Percentiles rank a stretch among this genome's conserved stretches.
Evolutionary conservation across 2,888 invertebrate genomes (phyloP).

Genomic region (Papilio demoleus): DNA sequence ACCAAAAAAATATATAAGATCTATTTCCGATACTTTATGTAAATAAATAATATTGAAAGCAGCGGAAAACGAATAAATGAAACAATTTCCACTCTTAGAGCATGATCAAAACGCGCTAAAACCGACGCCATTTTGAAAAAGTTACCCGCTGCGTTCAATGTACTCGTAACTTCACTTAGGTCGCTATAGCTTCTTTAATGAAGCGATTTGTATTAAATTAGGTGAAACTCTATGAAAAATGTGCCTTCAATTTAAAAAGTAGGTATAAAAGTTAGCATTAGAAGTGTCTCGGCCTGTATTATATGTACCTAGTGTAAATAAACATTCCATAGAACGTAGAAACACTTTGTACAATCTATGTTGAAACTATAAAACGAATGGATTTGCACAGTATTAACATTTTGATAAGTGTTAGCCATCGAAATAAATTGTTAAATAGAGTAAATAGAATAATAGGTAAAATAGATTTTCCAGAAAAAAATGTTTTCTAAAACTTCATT

Average conservation of each 20-base stretch:
- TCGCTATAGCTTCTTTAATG: constrained; percentile 43
- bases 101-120: constrained; percentile 36
- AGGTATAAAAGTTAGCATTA: constrained; percentile 64
- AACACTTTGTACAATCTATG: constrained; percentile 40
- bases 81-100: constrained; percentile 1
- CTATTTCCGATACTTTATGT: constrained; percentile 45
- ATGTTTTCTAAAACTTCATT: constrained; percentile 3
- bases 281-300: constrained; percentile 66
- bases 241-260: constrained; percentile 80
- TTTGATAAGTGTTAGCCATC: constrained; percentile 31
- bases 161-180: constrained; percentile 32
- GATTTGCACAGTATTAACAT: constrained; percentile 36
- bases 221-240: constrained; percentile 73
- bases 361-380: constrained; percentile 18
- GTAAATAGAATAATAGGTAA: background rate
- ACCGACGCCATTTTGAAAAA: constrained; percentile 44
- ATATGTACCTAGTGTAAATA: constrained; percentile 58
- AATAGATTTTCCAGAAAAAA: constrained; percentile 4
- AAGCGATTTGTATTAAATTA: constrained; percentile 54
- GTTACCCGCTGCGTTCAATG: constrained; percentile 14
- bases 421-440: constrained; percentile 15
- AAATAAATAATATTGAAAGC: constrained; percentile 45
- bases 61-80: constrained; percentile 32
- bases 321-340: constrained; percentile 52
- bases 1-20: constrained; percentile 73